These are phyloP conservation scores for Chrysodeixis includens DNA, from an alignment of 2,888 invertebrate genomes.

Conservation along the genomic window DNA sequence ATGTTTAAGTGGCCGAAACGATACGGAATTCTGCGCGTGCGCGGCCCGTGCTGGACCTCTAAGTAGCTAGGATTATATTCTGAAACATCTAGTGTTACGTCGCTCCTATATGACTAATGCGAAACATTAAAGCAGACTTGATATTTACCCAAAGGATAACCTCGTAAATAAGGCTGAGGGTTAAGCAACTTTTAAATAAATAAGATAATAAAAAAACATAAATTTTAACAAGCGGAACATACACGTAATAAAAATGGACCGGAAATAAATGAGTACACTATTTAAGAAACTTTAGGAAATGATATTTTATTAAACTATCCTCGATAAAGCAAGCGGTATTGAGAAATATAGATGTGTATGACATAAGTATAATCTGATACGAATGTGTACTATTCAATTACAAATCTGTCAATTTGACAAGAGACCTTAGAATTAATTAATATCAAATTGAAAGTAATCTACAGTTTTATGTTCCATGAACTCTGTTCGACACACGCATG, in stretches of 20 bases:
- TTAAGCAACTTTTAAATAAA: no score
- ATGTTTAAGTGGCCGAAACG: slow-evolving; percentile 33
- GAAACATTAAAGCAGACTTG: no score
- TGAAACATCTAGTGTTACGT: no score
- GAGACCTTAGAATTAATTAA: slow-evolving; percentile 61
- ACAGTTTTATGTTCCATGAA: slow-evolving; percentile 23
- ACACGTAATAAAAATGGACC: background rate
- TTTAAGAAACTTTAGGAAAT: background rate
- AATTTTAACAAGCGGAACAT: no score
- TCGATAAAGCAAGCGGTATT: background rate
- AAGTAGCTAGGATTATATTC: no score
- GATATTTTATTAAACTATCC: background rate
- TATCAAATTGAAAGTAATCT: slow-evolving; percentile 40
- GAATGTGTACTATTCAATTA: slow-evolving; percentile 44
- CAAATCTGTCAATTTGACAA: slow-evolving; percentile 56
- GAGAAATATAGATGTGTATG: background rate
- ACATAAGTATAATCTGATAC: background rate
- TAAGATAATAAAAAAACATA: no score
- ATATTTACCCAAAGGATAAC: no score
- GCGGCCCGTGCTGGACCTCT: slow-evolving; percentile 10
- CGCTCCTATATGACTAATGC: no score
- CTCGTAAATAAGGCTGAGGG: no score
- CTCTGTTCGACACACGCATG: background rate
- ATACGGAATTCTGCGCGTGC: slow-evolving; percentile 20
- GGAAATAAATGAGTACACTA: background rate